Base-by-base conservation (phyloP, 2,797 vertebrate species). In the Periophthalmus magnuspinnatus region DNA sequence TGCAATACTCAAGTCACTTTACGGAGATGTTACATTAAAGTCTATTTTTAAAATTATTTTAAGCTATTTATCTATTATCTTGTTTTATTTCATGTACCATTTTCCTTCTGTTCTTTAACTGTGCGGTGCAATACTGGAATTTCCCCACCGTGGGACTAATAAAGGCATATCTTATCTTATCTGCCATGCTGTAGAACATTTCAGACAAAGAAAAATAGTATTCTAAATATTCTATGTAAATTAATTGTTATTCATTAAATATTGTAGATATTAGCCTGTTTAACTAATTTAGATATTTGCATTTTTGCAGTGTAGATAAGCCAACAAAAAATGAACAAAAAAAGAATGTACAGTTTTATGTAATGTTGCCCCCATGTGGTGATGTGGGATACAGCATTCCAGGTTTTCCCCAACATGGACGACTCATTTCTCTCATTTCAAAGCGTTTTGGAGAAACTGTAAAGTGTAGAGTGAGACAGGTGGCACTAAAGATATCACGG, bases 291-390 rank as follows among this genome's bases (percentile, higher is more conserved):
- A 45, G 41, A 45, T 4, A 10, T 55, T 3, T 22, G 6, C n/a
- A 8, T 50, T 21, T 22, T 57, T 57, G 13, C 55, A 57, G 22
- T 32, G 55, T 2, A 28, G 14, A 28, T 28, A 28, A 28, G 10
- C 14, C 22, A 28, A 67, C 50, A 69, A 56, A 67, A 36, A 45
- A 62, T 24, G 24, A 64, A 50, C n/a, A 24, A 48, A 52, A 38
- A 38, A 5, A 65, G 33, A 54, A 45, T 14, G 41, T 17, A 0
- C 24, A 69, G 62, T 58, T 76, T 74, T 5, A 82, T 76, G 63
- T 59, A 86, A 74, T 87, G 84, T 69, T 71, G 77, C 90, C 87
- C 86, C 79, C 90, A 69, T 66, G 82, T 86, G 91, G 85, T 67
- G 56, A 70, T 5, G 55, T 9, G 5, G n/a, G 52, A 68, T 28